These are phyloP conservation scores for Chrysina gloriosa DNA, from an alignment of 2,888 invertebrate species.

Conservation along the genomic window DNA sequence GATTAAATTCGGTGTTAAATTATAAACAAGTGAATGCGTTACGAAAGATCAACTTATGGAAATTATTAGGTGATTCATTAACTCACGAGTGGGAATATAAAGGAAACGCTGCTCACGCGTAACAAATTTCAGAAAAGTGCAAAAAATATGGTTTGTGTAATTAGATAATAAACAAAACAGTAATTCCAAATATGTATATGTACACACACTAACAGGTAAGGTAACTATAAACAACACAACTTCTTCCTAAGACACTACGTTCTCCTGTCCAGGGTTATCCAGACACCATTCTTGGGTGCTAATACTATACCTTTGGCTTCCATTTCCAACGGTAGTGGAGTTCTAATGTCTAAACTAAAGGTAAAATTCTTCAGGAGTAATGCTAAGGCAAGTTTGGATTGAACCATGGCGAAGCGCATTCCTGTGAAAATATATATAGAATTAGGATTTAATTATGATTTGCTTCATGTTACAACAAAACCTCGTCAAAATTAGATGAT, in stretches of 20 bases:
- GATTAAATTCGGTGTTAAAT: too few relatives aligned
- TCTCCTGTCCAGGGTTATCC: constrained; percentile 57
- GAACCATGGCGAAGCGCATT: constrained; percentile 68
- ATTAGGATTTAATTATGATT: background rate
- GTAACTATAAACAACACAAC: background rate
- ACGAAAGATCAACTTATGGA: too few relatives aligned
- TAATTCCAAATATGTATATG: too few relatives aligned
- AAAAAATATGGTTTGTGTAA: too few relatives aligned
- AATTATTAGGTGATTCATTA: too few relatives aligned
- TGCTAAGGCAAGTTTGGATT: constrained; percentile 69
- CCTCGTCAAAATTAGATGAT: background rate
- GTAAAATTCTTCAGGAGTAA: constrained; percentile 63
- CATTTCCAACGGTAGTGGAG: constrained; percentile 61
- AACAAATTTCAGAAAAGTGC: too few relatives aligned
- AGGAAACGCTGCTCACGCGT: too few relatives aligned
- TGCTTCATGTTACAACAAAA: background rate
- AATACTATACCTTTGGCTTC: constrained; percentile 63
- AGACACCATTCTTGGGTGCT: constrained; percentile 61
- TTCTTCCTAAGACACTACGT: too few relatives aligned
- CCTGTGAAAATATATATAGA: constrained; percentile 60
- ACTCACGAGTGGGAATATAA: too few relatives aligned
- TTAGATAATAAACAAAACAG: too few relatives aligned
- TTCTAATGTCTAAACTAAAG: constrained; percentile 59
- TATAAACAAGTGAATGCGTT: too few relatives aligned
- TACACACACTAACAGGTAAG: background rate